Evolutionary conservation across 2,888 invertebrate genomes (phyloP), one percentile per base, ranked within the genome.

Genomic region (Teleiodes luculella): DNA sequence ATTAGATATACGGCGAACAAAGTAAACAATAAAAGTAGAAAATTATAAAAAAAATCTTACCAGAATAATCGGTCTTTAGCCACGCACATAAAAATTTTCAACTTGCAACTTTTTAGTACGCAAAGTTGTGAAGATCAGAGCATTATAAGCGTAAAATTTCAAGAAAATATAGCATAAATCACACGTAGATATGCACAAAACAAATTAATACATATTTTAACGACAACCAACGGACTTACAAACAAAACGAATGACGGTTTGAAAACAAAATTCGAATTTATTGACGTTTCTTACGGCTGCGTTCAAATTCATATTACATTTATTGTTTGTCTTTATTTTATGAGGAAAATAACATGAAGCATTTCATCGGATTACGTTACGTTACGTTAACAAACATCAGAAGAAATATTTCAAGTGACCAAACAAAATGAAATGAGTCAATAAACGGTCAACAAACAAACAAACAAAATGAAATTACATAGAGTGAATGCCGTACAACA

Each of bases 201-300:
- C 28, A 37, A 50, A 50, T 50, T 37, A 50, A 36, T 36, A 41
- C 37, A 39, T 37, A n/a, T 14, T 14, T 16, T n/a, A n/a, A n/a
- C 31, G 31, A 33, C 14, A 47, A 8, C 16, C 20, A 48, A 35
- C 48, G 13, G 20, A 47, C 24, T 33, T 43, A 43, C 28, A 43
- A 43, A 28, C 24, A 43, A 54, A 54, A 54, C 33, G 52, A 47
- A 51, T 51, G 57, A 53, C 59, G 56, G 55, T 56, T 56, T 33
- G 16, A 45, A 60, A 57, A 56, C 56, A 46, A 18, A 18, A 50
- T 57, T 60, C 56, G 47, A 57, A 60, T 52, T 48, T 47, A 39
- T 45, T 47, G 51, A 33, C 41, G 18, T 41, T 41, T 18, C 20
- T 51, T 41, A 51, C 31, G 46, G 31, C 18, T 46, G 46, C 46